Evolutionary conservation across 2,113 vertebrate genomes (phyloP).

Genomic region (Neolamprologus fasciatus): DNA sequence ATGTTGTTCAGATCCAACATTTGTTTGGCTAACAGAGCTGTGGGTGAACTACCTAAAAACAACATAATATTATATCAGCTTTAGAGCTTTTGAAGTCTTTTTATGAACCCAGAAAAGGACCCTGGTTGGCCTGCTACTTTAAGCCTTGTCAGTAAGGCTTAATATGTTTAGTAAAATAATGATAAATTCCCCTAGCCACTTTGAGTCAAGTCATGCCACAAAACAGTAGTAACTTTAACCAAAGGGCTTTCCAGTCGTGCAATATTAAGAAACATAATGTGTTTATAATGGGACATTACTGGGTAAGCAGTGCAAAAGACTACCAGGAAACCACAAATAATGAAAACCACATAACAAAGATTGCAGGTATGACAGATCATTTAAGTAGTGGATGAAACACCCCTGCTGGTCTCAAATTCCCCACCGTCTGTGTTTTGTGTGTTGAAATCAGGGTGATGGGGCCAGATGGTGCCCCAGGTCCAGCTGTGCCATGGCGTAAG

Average conservation of each 20-base stretch:
- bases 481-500: constrained; percentile 79
- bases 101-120: neutral
- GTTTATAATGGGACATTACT: neutral
- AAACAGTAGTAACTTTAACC: neutral
- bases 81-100: neutral
- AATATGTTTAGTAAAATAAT: neutral
- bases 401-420: neutral
- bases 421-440: neutral
- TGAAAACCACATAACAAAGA: neutral
- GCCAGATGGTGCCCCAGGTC: constrained; percentile 52
- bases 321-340: neutral
- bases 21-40: neutral
- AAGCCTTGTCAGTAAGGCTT: neutral
- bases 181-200: neutral
- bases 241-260: neutral
- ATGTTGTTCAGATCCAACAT: neutral
- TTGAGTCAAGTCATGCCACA: neutral
- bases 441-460: constrained; percentile 60
- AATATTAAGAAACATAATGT: neutral
- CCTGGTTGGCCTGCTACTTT: neutral
- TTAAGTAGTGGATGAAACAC: neutral
- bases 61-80: neutral
- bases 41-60: neutral
- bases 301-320: neutral
- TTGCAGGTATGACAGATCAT: neutral